phyloP scores from a whole-genome alignment of 2,113 vertebrate species.

The Nibea coibor region DNA sequence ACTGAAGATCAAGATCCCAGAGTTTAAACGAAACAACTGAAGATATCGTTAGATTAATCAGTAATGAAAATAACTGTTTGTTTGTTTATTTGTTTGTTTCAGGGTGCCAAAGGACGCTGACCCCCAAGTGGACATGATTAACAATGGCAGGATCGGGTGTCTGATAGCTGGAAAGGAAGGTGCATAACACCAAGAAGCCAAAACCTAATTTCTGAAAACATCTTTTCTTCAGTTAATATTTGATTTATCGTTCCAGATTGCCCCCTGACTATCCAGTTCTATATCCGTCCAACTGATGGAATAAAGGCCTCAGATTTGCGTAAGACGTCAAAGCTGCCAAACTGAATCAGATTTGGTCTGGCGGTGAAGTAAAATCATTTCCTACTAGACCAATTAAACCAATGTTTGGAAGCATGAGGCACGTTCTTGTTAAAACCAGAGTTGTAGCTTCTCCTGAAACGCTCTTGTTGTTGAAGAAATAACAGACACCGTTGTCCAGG shows the following conservation, averaged over 20 bases:
- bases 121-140: conserved; percentile 75
- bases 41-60: not conserved
- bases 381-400: not conserved
- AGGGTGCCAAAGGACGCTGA: conserved; percentile 73
- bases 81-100: not conserved
- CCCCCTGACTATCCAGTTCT: conserved; percentile 86
- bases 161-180: conserved; percentile 82
- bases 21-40: no score
- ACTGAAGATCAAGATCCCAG: no score
- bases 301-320: conserved; percentile 71
- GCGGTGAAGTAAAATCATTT: not conserved
- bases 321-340: conserved; percentile 58
- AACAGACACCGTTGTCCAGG: conserved; percentile 37
- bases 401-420: not conserved
- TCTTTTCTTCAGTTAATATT: not conserved
- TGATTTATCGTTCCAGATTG: conserved; percentile 69
- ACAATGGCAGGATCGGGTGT: conserved; percentile 84
- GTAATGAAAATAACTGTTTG: not conserved
- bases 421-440: not conserved
- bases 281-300: conserved; percentile 76
- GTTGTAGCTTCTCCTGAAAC: not conserved
- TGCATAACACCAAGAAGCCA: not conserved
- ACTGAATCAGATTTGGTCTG: not conserved
- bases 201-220: not conserved
- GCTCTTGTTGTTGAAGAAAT: not conserved